phyloP scores from a whole-genome alignment of 2,797 vertebrate genomes.

The Hippopotamyrus pictus region DNA sequence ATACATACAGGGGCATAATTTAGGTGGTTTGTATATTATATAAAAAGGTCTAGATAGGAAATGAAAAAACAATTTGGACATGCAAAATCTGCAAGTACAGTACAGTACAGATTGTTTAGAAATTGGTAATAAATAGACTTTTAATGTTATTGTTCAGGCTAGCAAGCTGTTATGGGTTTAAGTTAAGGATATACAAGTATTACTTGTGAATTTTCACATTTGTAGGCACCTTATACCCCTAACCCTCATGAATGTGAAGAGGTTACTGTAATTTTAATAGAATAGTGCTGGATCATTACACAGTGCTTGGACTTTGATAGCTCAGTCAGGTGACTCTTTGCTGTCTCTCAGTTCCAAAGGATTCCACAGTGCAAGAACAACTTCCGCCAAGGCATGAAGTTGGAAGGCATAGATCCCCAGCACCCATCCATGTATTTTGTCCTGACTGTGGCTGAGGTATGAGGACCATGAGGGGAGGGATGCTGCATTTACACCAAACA shows the following conservation, averaged over 20 bases:
- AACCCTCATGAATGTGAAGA: background rate
- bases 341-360: conserved; percentile 60
- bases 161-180: background rate
- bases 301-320: background rate
- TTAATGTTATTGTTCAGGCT: background rate
- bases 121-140: background rate
- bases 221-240: background rate
- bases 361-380: conserved; percentile 75
- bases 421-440: conserved; percentile 97
- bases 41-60: background rate
- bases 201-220: background rate
- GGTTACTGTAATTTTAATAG: background rate
- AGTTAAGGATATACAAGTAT: background rate
- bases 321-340: background rate
- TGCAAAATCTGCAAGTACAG: background rate
- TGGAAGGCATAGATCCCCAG: conserved; percentile 92
- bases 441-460: conserved; percentile 90
- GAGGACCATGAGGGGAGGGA: background rate
- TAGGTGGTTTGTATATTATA: background rate
- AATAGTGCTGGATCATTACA: background rate
- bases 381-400: conserved; percentile 90
- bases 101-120: background rate
- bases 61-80: background rate
- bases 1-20: background rate
- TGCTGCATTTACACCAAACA: background rate